Evolutionary conservation across 1,140 invertebrate genomes (phyloP).

Genomic region (Lepidurus arcticus): DNA sequence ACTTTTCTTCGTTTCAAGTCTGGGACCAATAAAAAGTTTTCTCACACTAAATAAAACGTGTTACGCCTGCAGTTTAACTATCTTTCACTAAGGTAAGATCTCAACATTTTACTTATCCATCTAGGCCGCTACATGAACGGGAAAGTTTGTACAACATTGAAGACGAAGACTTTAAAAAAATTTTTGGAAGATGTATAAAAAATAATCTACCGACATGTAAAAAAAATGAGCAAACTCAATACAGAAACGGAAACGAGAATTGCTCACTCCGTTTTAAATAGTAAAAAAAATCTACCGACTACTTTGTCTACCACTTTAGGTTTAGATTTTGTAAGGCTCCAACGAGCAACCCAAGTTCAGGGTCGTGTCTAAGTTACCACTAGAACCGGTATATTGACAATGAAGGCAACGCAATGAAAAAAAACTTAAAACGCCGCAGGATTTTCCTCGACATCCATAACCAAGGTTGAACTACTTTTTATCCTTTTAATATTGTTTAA

Average conservation of each 20-base stretch:
- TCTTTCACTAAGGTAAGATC: too few relatives aligned
- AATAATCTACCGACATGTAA: background rate
- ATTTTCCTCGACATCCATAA: background rate
- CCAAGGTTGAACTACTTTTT: background rate
- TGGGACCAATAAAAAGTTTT: too few relatives aligned
- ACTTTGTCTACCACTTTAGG: background rate
- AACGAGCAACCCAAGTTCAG: background rate
- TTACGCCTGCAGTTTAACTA: too few relatives aligned
- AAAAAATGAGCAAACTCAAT: too few relatives aligned
- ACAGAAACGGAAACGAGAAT: too few relatives aligned
- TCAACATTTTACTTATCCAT: too few relatives aligned
- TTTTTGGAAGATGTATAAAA: background rate
- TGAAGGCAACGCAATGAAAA: background rate
- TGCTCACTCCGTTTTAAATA: too few relatives aligned
- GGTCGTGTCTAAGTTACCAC: background rate
- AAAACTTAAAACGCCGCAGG: background rate
- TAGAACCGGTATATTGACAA: background rate
- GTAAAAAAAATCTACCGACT: background rate
- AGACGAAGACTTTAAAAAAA: background rate
- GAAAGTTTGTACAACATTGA: too few relatives aligned
- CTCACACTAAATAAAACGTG: too few relatives aligned
- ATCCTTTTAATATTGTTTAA: background rate
- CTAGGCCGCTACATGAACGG: too few relatives aligned
- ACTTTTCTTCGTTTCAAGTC: too few relatives aligned
- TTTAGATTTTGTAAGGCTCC: background rate